Conservation (phyloP, 2,113 vertebrate species). For the Andinoacara biseriatus region DNA sequence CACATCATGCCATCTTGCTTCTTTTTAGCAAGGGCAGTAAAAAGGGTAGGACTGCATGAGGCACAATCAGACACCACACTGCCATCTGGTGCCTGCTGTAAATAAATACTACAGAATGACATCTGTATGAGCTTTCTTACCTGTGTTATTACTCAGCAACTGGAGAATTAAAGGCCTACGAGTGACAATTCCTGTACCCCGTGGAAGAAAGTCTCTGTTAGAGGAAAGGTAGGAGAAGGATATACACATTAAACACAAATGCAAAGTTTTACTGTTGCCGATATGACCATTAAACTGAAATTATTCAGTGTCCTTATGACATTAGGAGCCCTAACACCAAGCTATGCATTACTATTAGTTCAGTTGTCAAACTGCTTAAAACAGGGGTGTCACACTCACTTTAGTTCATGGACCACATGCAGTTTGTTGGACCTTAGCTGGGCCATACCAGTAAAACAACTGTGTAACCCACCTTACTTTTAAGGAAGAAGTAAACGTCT, state of each 20-base stretch:
- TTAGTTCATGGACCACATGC: not conserved
- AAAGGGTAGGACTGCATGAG: not conserved
- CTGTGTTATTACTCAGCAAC: constrained; percentile 71
- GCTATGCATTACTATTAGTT: not conserved
- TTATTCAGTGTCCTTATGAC: not conserved
- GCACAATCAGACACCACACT: not conserved
- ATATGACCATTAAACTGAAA: not conserved
- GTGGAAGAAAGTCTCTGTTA: constrained; percentile 83
- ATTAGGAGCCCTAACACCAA: not conserved
- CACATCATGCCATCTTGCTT: not conserved
- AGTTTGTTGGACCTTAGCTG: not conserved
- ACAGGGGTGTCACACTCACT: not conserved
- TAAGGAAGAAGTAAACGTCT: not conserved
- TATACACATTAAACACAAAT: not conserved
- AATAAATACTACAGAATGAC: not conserved
- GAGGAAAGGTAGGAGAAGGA: constrained; percentile 13
- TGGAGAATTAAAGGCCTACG: constrained; percentile 82
- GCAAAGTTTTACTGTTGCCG: not conserved
- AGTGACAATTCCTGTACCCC: constrained; percentile 83
- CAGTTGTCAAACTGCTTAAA: not conserved
- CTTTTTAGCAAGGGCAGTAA: not conserved
- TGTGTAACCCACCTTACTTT: not conserved
- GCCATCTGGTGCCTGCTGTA: constrained; percentile 70
- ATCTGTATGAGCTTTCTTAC: constrained; percentile 40
- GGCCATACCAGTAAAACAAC: not conserved